A percentile compares a stretch with the other conserved stretches of the same genome.
phyloP scores from a whole-genome alignment of 2,797 vertebrate species.

The Thripadectes ignobilis region DNA sequence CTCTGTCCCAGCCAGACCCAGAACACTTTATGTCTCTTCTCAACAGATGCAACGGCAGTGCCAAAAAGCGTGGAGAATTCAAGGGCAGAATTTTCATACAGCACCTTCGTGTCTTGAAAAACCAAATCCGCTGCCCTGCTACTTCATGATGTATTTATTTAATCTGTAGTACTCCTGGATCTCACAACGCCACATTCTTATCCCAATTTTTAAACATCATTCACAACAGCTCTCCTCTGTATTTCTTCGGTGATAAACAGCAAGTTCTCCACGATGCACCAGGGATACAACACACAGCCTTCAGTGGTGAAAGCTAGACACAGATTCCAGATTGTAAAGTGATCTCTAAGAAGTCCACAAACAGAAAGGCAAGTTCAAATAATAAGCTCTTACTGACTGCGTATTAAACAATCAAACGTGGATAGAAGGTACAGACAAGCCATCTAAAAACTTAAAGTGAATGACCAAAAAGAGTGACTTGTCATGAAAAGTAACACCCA shows the following conservation, averaged over 20 bases:
- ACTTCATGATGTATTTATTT: background rate
- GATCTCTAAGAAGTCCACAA: background rate
- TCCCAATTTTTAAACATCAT: background rate
- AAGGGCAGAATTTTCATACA: background rate
- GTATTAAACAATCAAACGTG: background rate
- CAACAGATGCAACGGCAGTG: background rate
- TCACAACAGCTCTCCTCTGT: slow-evolving; percentile 17
- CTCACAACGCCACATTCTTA: background rate
- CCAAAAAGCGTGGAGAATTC: slow-evolving; percentile 27
- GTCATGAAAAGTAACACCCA: background rate
- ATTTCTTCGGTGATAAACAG: background rate
- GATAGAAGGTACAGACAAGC: background rate
- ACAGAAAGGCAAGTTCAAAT: background rate
- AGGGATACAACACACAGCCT: background rate
- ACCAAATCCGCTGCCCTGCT: slow-evolving; percentile 22
- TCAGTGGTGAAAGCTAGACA: background rate
- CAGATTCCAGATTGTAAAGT: background rate
- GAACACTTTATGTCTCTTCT: background rate
- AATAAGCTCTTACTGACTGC: background rate
- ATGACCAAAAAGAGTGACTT: background rate
- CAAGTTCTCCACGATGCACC: background rate
- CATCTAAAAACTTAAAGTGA: background rate
- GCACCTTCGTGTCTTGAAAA: slow-evolving; percentile 7
- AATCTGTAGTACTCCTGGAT: slow-evolving; percentile 11
- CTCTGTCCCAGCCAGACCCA: slow-evolving; percentile 32